Base-by-base conservation (phyloP, 2,888 invertebrate genomes). In the Ceriagrion tenellum region DNA sequence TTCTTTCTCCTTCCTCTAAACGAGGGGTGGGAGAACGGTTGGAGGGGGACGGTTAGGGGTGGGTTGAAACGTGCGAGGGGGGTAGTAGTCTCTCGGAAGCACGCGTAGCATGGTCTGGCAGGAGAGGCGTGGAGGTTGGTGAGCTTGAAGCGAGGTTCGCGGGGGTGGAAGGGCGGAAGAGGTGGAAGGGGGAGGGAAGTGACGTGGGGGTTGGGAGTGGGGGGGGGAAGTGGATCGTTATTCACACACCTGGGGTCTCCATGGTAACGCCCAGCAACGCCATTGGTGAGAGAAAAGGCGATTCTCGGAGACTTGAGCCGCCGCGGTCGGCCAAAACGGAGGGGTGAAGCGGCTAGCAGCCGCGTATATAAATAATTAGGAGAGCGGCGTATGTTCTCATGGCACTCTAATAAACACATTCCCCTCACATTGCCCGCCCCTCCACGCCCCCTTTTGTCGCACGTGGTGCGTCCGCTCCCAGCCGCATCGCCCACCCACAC, bases 211-310 rank as follows among this genome's bases (percentile, higher is more conserved):
- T 63, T 4, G 16, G 26, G 30, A 35, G 0, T 35, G 81, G 81
- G 89, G 40, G 40, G 63, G 91, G 91, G 59, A 91, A 91, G 47
- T 91, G 91, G 91, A 91, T 91, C 91, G 91, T 91, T 91, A 91
- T 63, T 63, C 91, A 91, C 91, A 91, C 91, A 91, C 91, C 91
- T 91, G 91, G 59, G 91, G 63, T 91, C 91, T 91, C 91, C 91
- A 91, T 91, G 63, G 91, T n/a, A 91, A 91, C 91, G 91, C 91
- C 63, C 63, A 91, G 40, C 91, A 26, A 91, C 91, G 91, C 91
- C 91, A 91, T 91, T 91, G 63, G 91, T 63, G 91, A 91, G 91
- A 91, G 91, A 91, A 91, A 91, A 91, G 63, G 59, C 91, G 91
- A 91, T 91, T 59, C 63, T 91, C 55, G 89, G 88, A 88, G 40